phyloP scores from a whole-genome alignment of 2,797 vertebrate genomes.

The Gymnoscopelus microlampas region DNA sequence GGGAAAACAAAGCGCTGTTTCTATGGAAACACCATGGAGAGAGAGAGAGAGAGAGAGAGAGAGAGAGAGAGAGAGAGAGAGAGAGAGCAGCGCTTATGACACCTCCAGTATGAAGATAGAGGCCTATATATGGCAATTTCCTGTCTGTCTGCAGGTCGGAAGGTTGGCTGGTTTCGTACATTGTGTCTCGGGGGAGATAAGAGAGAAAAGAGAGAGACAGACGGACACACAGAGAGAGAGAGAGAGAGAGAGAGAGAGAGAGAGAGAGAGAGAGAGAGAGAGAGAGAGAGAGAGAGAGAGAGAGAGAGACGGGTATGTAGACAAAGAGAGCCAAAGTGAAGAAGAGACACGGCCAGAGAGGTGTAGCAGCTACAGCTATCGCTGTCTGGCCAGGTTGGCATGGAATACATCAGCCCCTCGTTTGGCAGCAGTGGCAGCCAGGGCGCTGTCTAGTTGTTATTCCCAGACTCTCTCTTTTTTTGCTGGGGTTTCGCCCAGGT shows the following conservation, averaged over 20 bases:
- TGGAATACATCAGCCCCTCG: too few species aligned
- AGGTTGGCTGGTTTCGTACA: constrained; percentile 59
- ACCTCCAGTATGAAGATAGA: constrained; percentile 69
- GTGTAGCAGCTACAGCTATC: constrained; percentile 1
- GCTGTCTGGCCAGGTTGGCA: too few species aligned
- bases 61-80: too few species aligned
- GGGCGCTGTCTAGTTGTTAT: too few species aligned
- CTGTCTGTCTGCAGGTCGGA: constrained; percentile 77
- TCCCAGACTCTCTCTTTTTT: too few species aligned
- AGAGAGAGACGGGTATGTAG: constrained; percentile 8
- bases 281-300: constrained; percentile 1
- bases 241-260: not conserved
- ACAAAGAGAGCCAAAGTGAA: constrained; percentile 46
- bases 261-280: not conserved
- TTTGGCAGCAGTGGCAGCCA: too few species aligned
- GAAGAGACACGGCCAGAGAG: constrained; percentile 4
- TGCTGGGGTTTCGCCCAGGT: too few species aligned
- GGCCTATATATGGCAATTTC: constrained; percentile 82
- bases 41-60: too few species aligned
- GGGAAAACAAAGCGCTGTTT: constrained; percentile 82
- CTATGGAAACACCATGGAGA: constrained; percentile 82
- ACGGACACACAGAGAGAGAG: constrained; percentile 44
- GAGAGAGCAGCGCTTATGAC: constrained; percentile 71
- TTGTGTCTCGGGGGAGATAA: constrained; percentile 28
- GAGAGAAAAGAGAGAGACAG: constrained; percentile 55